Evolutionary conservation across 1,140 invertebrate genomes (phyloP), one percentile per base, ranked within the genome.

Genomic region (Monomorium pharaonis): DNA sequence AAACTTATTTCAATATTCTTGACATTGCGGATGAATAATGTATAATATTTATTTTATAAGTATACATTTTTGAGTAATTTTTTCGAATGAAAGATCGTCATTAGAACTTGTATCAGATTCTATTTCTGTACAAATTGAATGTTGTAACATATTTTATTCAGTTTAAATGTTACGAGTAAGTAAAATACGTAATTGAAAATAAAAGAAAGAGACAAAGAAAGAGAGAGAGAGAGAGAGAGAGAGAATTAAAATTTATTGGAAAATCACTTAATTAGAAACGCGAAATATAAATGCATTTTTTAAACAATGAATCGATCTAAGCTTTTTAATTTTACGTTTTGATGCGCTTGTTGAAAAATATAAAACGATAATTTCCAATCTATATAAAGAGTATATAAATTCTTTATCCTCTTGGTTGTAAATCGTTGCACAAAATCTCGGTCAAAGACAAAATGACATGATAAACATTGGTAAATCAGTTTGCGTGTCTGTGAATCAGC

Each of bases 401-500:
- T 30, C 37, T 60, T 76, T 76, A 62, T 76, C 54, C 27, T 62
- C 27, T 76, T 42, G 37, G 4, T 44, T 76, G 4, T 27, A 60
- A 42, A 1, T 49, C 14, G 3, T 65, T 33, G 44, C 42, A 60
- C n/a, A 67, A 80, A 80, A 77, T 51, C 44, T 33, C n/a, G 24
- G 30, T 37, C 16, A 67, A 80, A 80, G 33, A 58, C n/a, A n/a
- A 12, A 74, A 33, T 24, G 37, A 1, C 10, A 14, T 18, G 21
- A 14, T 16, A 76, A 76, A 60, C 16, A 60, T 49, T 33, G 44
- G 3, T 44, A 1, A 44, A 72, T 81, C 27, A 70, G 33, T 81
- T 70, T 69, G 24, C 78, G 24, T 47, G 44, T 72, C 24, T 47
- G 24, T 72, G 65, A 81, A 56, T 70, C 78, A 83, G 21, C 24